Percentiles rank a stretch among this genome's conserved stretches.
These are phyloP conservation scores for Podarcis cretensis DNA, from an alignment of 2,113 vertebrate genomes.

Conservation along the genomic window DNA sequence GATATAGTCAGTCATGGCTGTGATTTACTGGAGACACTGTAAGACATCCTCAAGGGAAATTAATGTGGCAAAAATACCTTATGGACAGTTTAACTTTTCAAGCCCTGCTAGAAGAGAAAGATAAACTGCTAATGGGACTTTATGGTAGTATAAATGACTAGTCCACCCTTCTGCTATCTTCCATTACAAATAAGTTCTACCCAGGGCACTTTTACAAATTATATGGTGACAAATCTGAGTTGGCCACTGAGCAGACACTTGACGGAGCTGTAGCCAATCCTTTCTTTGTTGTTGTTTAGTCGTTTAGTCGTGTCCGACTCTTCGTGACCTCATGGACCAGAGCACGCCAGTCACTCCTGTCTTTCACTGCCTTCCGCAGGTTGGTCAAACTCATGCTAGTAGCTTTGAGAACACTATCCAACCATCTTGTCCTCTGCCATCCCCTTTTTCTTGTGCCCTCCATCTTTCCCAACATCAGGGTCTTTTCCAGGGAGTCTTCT, in stretches of 20 bases:
- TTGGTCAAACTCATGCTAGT: too few species aligned
- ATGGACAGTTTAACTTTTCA: conserved; percentile 29
- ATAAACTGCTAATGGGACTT: conserved; percentile 14
- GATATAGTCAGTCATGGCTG: background rate
- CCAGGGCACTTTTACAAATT: background rate
- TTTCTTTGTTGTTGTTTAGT: too few species aligned
- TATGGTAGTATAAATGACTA: background rate
- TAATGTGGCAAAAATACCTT: background rate
- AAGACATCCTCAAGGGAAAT: conserved; percentile 4
- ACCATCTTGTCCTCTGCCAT: too few species aligned
- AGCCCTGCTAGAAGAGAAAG: conserved; percentile 16
- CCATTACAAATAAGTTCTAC: conserved; percentile 2
- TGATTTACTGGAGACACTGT: conserved; percentile 27
- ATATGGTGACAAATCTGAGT: background rate
- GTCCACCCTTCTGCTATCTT: background rate
- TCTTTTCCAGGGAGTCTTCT: too few species aligned
- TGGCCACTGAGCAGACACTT: background rate
- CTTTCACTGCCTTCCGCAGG: too few species aligned
- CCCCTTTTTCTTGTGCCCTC: too few species aligned
- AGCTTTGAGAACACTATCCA: too few species aligned
- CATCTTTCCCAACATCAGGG: too few species aligned
- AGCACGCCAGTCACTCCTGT: too few species aligned
- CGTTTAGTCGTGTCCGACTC: too few species aligned
- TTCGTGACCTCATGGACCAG: too few species aligned
- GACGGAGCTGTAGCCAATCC: background rate